Evolutionary conservation across 2,797 vertebrate genomes (phyloP), one percentile per base, ranked within the genome.

Genomic region (Mionectes olivaceus): DNA sequence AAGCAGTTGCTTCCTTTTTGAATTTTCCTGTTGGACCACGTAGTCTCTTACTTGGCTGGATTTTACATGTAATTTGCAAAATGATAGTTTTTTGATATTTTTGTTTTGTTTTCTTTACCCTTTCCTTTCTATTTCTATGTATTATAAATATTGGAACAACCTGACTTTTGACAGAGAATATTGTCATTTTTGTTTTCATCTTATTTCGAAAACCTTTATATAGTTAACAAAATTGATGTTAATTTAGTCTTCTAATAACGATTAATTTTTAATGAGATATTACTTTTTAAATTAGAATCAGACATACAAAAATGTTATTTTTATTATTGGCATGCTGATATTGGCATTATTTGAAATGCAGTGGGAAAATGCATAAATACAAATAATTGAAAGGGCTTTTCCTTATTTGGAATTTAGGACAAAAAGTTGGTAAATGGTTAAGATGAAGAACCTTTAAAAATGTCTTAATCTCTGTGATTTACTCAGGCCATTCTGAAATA

Each of bases 241-340:
- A 90, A 91, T 94, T 76, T 92, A 56, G 61, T 27, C 23, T 93
- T 76, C 25, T 86, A 88, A 93, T 96, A 21, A 44, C 73, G 83
- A 46, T 96, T 93, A 75, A 94, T 96, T 96, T 83, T 89, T 83
- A 82, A 86, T 83, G 69, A 68, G 49, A 27, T 89, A 46, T 22
- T 83, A 64, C 63, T 93, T 87, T 76, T 77, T 12, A 81, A 41
- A 93, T 92, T 91, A 76, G 14, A 77, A 28, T 87, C 37, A 65
- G 64, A 46, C 32, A 68, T 61, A 41, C 16, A 78, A 61, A 89
- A 93, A 50, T 64, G 19, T 64, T 79, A 35, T 74, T 88, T 95
- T 93, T 94, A 24, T 83, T 91, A 70, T 35, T 87, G 44, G 17
- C 24, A 59, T 75, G 33, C 32, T 89, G 25, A 4, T 85, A 59